Percentiles rank a stretch among this genome's conserved stretches.
phyloP scores from a whole-genome alignment of 2,113 vertebrate genomes.

The Pungitius pungitius region DNA sequence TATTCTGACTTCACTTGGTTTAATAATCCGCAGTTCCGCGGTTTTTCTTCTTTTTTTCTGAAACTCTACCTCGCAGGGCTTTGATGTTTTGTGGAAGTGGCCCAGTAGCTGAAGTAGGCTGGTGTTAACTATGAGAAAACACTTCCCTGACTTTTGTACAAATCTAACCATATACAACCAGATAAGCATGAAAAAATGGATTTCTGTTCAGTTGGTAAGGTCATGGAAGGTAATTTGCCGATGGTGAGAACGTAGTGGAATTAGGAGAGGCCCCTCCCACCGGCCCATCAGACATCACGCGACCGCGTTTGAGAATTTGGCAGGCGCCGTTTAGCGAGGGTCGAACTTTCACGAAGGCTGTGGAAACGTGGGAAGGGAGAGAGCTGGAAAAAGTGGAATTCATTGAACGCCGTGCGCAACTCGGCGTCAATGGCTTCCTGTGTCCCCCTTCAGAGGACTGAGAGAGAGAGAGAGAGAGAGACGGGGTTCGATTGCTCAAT shows the following conservation, averaged over 20 bases:
- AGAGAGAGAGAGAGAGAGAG: slow-evolving; percentile 82
- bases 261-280: slow-evolving; percentile 85
- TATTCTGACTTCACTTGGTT: slow-evolving; percentile 81
- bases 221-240: slow-evolving; percentile 86
- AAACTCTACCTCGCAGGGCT: slow-evolving; percentile 52
- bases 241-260: slow-evolving; percentile 82
- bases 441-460: slow-evolving; percentile 89
- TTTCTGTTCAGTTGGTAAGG: slow-evolving; percentile 83
- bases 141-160: slow-evolving; percentile 20
- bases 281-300: slow-evolving; percentile 88
- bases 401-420: slow-evolving; percentile 95
- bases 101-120: slow-evolving; percentile 31
- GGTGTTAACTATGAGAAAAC: slow-evolving; percentile 29
- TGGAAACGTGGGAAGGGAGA: slow-evolving; percentile 95
- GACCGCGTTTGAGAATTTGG: slow-evolving; percentile 89
- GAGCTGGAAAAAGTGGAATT: slow-evolving; percentile 85
- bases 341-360: slow-evolving; percentile 88
- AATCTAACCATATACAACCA: slow-evolving; percentile 13
- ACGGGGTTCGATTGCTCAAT: slow-evolving; percentile 97
- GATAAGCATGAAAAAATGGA: slow-evolving; percentile 78
- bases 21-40: slow-evolving; percentile 78
- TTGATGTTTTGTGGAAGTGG: slow-evolving; percentile 65
- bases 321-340: slow-evolving; percentile 88
- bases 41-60: slow-evolving; percentile 47
- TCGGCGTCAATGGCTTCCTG: slow-evolving; percentile 92